Percentiles rank a stretch among this genome's conserved stretches.
Evolutionary conservation across 2,113 vertebrate species (phyloP).

Genomic region (Rhynchomys soricoides): DNA sequence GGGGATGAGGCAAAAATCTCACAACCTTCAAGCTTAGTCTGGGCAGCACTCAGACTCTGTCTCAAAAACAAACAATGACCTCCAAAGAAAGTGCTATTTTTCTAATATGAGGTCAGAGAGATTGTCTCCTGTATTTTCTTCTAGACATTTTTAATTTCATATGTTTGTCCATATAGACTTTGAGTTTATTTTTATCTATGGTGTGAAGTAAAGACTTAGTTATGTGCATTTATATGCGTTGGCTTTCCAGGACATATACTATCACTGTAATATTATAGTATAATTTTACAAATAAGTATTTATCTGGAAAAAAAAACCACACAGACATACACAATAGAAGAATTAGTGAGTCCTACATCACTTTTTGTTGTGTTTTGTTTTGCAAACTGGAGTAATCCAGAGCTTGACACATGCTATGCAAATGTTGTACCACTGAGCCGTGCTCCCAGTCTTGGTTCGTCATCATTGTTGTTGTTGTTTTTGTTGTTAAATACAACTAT

Average conservation of each 20-base stretch:
- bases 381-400: not conserved
- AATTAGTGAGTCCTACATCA: not conserved
- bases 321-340: not conserved
- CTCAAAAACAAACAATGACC: not conserved
- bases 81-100: not conserved
- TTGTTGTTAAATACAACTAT: not conserved
- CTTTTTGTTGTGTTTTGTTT: not conserved
- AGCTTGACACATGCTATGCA: not conserved
- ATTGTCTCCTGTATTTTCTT: slow-evolving; percentile 4
- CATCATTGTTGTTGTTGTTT: not conserved
- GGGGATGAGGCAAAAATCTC: not conserved
- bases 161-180: not conserved
- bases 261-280: not conserved
- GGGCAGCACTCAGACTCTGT: no score
- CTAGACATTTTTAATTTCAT: not conserved
- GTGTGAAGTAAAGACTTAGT: not conserved
- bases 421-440: not conserved
- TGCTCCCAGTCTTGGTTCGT: not conserved
- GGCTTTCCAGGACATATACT: not conserved
- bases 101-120: not conserved
- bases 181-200: not conserved
- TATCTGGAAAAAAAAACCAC: not conserved
- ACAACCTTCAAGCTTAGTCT: not conserved
- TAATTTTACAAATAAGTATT: not conserved
- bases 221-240: not conserved